Conservation (phyloP, 1,140 invertebrate genomes). For the Oncopeltus fasciatus region DNA sequence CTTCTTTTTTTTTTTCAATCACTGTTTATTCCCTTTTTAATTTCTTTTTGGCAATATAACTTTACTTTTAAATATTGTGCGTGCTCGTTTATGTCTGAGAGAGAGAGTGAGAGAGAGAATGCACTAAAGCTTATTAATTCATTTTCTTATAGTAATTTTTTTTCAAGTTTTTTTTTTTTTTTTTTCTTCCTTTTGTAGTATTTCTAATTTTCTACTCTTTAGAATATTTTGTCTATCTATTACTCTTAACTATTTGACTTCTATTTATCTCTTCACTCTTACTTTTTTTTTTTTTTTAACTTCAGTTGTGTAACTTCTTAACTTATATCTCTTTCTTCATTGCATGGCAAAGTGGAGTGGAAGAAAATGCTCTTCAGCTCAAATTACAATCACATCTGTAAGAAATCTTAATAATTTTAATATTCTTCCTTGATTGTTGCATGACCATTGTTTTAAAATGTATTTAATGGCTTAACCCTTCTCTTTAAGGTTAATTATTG, state of each 20-base stretch:
- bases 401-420: constrained; percentile 31
- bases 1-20: too few species aligned
- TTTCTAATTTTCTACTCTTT: background rate
- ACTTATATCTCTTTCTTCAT: constrained; percentile 34
- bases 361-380: constrained; percentile 52
- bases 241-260: background rate
- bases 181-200: too few species aligned
- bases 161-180: too few species aligned
- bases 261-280: background rate
- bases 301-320: background rate
- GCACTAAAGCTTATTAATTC: background rate
- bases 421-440: constrained; percentile 18
- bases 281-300: constrained; percentile 4
- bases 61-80: too few species aligned
- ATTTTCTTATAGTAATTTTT: too few species aligned
- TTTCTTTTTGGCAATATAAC: too few species aligned
- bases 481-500: too few species aligned
- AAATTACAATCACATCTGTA: constrained; percentile 53
- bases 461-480: too few species aligned
- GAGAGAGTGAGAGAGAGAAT: background rate
- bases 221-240: background rate
- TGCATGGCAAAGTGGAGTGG: constrained; percentile 51
- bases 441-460: too few species aligned
- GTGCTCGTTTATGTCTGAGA: too few species aligned
- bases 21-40: too few species aligned